A percentile compares a stretch with the other conserved stretches of the same genome.
These are phyloP conservation scores for Chlorodrepanis virens DNA, from an alignment of 2,113 vertebrate species.

Conservation along the genomic window DNA sequence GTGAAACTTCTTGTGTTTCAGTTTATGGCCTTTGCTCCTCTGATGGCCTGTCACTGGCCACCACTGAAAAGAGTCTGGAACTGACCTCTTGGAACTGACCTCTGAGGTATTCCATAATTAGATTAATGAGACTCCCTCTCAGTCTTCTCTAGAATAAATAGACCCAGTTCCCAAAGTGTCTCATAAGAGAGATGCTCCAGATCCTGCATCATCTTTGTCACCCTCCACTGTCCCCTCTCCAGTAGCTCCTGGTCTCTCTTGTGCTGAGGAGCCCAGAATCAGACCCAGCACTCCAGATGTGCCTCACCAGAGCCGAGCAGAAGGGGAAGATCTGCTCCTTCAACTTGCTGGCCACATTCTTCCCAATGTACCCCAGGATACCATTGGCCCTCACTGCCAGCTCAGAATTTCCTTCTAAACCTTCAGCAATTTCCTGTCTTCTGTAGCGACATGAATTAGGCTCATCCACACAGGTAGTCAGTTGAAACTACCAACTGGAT, in stretches of 20 bases:
- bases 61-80: neutral
- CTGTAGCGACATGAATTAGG: neutral
- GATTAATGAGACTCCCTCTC: neutral
- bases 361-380: neutral
- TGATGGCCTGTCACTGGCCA: accelerated
- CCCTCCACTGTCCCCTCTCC: neutral
- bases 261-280: neutral
- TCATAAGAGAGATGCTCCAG: neutral
- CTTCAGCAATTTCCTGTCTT: neutral
- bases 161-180: neutral
- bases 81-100: too few species aligned
- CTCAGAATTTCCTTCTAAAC: neutral
- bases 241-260: accelerated
- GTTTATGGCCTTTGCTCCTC: neutral
- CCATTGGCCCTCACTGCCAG: neutral
- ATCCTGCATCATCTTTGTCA: neutral
- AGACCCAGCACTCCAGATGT: too few species aligned
- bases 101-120: neutral
- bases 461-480: neutral
- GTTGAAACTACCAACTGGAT: neutral
- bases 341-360: accelerated
- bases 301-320: neutral
- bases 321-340: neutral
- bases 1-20: neutral
- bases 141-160: neutral